Base-by-base conservation (phyloP, 2,888 invertebrate genomes). In the Drosophila anomalata region DNA sequence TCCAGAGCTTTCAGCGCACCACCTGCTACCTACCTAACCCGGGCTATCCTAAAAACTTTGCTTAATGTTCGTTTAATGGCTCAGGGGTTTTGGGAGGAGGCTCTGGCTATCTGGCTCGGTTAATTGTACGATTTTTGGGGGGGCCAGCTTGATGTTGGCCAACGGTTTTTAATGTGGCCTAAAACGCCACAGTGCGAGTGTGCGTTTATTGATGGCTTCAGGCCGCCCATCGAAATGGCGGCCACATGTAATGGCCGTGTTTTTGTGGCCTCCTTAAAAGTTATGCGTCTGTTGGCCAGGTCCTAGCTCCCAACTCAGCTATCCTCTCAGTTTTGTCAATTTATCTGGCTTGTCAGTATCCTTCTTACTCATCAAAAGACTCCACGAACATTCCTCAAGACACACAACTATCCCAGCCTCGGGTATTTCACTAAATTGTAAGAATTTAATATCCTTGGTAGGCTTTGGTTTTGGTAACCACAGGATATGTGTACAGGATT, bases 171-270 rank as follows among this genome's bases (percentile, higher is more conserved):
- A 82, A 82, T 82, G 76, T 59, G 51, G 33, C 31, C 31, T 47
- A 53, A 47, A 42, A 17, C 17, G 17, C 17, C 20, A 31, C 36
- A 52, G 68, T 14, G 26, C 67, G 51, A 47, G 58, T 52, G 42
- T 77, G 77, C 79, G 77, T 83, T 83, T 47, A 83, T 82, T 83
- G 86, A 83, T 80, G 84, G 78, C 80, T 79, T 73, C 76, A 72
- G 63, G 53, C 29, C 52, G 9, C 68, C 72, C 68, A 31, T 24
- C 26, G 75, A 58, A 41, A 52, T 58, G 80, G 73, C 78, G 78
- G 80, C 70, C 86, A 83, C 77, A 83, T 86, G 82, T 82, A 82
- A 82, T 82, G 86, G 79, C 54, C 83, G 60, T 83, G 80, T 86
- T 80, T 82, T 73, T 81, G 84, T 51, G 58, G 57, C 56, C 65